These are phyloP conservation scores for Apis dorsata DNA, from an alignment of 1,140 invertebrate genomes.

Conservation along the genomic window DNA sequence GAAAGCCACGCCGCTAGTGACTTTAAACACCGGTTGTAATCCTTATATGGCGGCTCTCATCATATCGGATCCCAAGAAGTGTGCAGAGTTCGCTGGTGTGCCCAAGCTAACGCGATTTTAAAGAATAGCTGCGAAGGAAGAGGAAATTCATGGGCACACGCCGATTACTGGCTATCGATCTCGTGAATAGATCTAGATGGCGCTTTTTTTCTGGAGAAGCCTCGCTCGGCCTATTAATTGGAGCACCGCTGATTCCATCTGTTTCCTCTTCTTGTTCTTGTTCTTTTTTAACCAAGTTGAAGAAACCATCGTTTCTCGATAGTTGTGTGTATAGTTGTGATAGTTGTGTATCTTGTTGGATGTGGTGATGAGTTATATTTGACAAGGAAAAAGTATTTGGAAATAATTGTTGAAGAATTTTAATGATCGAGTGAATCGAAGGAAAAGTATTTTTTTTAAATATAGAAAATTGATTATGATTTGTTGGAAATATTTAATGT, in stretches of 20 bases:
- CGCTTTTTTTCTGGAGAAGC: not conserved
- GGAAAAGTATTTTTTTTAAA: too few relatives aligned
- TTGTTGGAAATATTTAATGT: too few relatives aligned
- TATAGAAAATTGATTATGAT: too few relatives aligned
- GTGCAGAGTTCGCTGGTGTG: not conserved
- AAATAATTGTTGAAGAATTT: too few relatives aligned
- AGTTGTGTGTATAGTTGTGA: too few relatives aligned
- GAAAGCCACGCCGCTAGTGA: conserved; percentile 62
- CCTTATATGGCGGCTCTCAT: conserved; percentile 59
- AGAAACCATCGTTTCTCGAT: not conserved
- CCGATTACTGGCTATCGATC: conserved; percentile 4
- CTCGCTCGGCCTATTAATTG: conserved; percentile 13
- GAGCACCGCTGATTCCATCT: not conserved
- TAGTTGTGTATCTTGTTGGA: too few relatives aligned
- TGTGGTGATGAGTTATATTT: too few relatives aligned
- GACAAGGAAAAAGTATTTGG: too few relatives aligned
- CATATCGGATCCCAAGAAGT: conserved; percentile 34
- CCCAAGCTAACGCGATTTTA: conserved; percentile 24
- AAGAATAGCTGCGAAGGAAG: not conserved
- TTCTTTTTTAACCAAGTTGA: not conserved
- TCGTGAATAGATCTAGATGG: conserved; percentile 18
- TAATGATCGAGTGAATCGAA: too few relatives aligned
- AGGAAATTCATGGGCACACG: conserved; percentile 16
- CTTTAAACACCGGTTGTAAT: conserved; percentile 54
- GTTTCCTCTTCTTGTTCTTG: not conserved